Percentiles rank a stretch among this genome's conserved stretches.
Conservation (phyloP, 2,888 invertebrate genomes). For the Cataglyphis livida region DNA sequence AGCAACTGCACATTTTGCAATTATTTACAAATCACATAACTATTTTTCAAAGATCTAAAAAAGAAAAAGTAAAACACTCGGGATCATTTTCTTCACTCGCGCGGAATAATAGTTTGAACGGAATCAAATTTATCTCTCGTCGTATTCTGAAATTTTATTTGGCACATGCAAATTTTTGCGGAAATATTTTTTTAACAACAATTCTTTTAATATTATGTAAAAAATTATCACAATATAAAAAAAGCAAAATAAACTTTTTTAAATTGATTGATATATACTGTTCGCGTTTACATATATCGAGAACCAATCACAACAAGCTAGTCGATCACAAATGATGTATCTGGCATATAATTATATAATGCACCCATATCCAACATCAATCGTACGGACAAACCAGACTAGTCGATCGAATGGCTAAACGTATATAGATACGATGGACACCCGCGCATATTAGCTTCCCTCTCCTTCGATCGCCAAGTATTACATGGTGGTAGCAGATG, state of each 20-base stretch:
- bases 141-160: neutral
- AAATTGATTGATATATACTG: neutral
- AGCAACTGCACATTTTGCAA: neutral
- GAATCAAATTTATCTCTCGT: neutral
- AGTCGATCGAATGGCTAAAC: slow-evolving; percentile 70
- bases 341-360: slow-evolving; percentile 54
- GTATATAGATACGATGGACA: slow-evolving; percentile 61
- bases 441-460: slow-evolving; percentile 37
- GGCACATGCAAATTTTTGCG: neutral
- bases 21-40: neutral
- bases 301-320: neutral
- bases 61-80: neutral
- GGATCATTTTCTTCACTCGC: neutral
- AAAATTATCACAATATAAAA: slow-evolving; percentile 8
- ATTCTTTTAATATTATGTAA: neutral
- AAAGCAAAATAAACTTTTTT: neutral
- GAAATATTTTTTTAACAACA: neutral
- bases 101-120: neutral
- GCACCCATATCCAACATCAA: slow-evolving; percentile 25
- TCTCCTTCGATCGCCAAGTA: slow-evolving; percentile 36
- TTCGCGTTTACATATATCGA: neutral
- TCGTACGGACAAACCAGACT: slow-evolving; percentile 24
- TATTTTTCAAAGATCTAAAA: neutral
- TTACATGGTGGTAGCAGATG: slow-evolving; percentile 30
- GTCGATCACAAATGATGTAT: slow-evolving; percentile 13